phyloP scores from a whole-genome alignment of 2,113 vertebrate species.

The Plecotus auritus region DNA sequence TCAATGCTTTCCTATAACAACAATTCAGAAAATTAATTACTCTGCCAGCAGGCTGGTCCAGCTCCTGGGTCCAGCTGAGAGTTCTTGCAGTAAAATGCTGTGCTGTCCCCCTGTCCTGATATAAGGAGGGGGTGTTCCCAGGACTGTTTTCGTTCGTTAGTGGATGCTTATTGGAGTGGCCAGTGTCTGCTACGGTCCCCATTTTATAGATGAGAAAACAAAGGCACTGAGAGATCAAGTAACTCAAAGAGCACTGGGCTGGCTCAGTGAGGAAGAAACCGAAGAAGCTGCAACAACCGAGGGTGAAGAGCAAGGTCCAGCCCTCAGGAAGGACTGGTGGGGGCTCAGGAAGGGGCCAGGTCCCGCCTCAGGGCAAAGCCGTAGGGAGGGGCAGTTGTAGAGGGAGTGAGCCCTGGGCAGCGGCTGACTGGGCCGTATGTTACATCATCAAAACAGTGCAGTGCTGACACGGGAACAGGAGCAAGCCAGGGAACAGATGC shows the following conservation, averaged over 20 bases:
- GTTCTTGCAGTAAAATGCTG: neutral
- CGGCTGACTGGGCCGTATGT: neutral
- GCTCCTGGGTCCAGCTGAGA: neutral
- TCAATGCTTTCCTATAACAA: conserved; percentile 38
- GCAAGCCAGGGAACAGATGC: neutral
- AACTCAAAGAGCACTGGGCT: neutral
- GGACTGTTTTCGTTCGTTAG: neutral
- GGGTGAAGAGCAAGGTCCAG: neutral
- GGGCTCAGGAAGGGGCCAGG: accelerated
- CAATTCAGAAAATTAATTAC: conserved; percentile 38
- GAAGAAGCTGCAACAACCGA: neutral
- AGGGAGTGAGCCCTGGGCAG: neutral
- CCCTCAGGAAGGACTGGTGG: neutral
- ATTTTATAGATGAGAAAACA: neutral
- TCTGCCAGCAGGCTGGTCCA: neutral
- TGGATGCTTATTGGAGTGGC: neutral
- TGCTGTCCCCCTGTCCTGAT: neutral
- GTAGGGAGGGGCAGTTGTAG: too few relatives aligned
- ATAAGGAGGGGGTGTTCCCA: neutral
- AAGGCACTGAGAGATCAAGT: neutral
- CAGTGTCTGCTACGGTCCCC: neutral
- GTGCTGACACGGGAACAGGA: neutral
- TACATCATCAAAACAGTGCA: neutral
- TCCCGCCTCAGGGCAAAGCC: neutral
- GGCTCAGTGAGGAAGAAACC: neutral